Evolutionary conservation across 2,797 vertebrate species (phyloP).

Genomic region (Gymnothorax javanicus): DNA sequence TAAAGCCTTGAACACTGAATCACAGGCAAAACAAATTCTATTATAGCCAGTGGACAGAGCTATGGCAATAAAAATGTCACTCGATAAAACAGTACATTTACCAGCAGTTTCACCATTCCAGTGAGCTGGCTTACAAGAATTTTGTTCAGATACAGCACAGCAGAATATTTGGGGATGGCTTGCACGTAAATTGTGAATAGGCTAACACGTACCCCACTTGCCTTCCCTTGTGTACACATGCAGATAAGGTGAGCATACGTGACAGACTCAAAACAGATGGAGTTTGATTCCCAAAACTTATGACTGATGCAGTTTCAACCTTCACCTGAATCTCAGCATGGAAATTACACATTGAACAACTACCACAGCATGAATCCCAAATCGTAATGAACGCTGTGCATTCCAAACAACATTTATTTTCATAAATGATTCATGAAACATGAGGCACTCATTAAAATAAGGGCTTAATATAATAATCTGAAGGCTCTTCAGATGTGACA

Average conservation of each 20-base stretch:
- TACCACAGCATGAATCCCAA: slow-evolving; percentile 2
- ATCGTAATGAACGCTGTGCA: neutral
- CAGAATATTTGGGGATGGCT: neutral
- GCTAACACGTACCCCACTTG: neutral
- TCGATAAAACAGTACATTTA: neutral
- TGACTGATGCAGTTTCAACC: neutral
- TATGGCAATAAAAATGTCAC: slow-evolving; percentile 6
- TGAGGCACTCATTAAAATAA: neutral
- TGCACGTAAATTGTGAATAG: neutral
- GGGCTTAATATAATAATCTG: slow-evolving; percentile 23
- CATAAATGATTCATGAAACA: slow-evolving; percentile 9
- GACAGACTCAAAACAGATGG: neutral
- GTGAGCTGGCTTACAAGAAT: neutral
- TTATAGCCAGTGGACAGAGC: neutral
- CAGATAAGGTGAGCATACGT: neutral
- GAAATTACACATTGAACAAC: neutral
- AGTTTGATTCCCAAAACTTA: neutral
- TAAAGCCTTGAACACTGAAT: neutral
- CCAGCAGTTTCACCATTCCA: neutral
- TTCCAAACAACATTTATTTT: neutral
- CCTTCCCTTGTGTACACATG: neutral
- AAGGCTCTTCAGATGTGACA: neutral
- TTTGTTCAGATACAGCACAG: neutral
- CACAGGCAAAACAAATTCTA: slow-evolving; percentile 12
- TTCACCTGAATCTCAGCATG: neutral